These are phyloP conservation scores for Poecilia latipinna DNA, from an alignment of 2,113 vertebrate genomes.

Conservation along the genomic window DNA sequence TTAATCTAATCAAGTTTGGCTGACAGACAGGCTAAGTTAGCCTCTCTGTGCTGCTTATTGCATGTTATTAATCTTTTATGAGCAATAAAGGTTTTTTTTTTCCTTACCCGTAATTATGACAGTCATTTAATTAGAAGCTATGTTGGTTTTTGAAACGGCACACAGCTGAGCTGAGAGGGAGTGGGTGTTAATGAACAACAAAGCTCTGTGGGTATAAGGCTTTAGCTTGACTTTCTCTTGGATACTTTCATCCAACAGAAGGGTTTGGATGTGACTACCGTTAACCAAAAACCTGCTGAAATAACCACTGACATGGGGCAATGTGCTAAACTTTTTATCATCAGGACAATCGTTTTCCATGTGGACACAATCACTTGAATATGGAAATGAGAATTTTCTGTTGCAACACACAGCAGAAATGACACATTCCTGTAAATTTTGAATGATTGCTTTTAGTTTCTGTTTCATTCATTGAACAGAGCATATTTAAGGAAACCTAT, in stretches of 20 bases:
- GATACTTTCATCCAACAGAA: background rate
- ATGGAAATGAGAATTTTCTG: no score
- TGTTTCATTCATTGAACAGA: no score
- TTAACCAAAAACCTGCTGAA: no score
- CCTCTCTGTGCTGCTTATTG: slow-evolving; percentile 55
- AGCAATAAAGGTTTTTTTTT: slow-evolving; percentile 36
- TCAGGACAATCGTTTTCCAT: no score
- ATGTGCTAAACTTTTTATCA: no score
- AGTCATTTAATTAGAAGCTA: slow-evolving; percentile 60
- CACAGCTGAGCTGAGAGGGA: slow-evolving; percentile 18
- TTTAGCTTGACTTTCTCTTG: background rate
- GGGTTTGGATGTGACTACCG: background rate
- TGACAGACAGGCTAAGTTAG: slow-evolving; percentile 67
- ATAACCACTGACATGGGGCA: no score
- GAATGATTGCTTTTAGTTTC: no score
- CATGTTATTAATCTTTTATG: slow-evolving; percentile 66
- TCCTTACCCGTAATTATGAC: slow-evolving; percentile 42
- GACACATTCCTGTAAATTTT: no score
- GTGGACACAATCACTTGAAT: no score
- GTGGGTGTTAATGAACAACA: slow-evolving; percentile 18
- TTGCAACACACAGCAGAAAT: no score
- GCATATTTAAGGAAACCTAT: no score
- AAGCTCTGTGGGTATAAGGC: background rate
- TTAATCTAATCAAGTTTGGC: slow-evolving; percentile 68
- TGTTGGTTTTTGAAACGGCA: slow-evolving; percentile 44